A percentile compares a stretch with the other conserved stretches of the same genome.
Conservation (phyloP, 2,888 invertebrate genomes). For the Eurytoma adleriae region DNA sequence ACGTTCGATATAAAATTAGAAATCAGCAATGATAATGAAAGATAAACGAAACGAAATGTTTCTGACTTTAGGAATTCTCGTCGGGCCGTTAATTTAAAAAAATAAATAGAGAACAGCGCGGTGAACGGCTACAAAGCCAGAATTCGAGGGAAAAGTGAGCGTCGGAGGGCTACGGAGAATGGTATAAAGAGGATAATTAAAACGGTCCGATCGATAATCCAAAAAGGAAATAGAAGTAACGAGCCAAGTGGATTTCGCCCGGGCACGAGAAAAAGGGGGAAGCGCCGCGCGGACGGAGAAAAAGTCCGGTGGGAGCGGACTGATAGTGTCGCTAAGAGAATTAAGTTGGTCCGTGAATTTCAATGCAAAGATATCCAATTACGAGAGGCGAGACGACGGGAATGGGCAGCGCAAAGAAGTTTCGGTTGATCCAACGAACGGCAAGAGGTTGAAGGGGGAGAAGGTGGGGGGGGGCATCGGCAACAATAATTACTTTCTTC, state of each 20-base stretch:
- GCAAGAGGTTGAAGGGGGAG: background rate
- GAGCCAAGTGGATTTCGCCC: constrained; percentile 40
- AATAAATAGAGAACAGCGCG: no score
- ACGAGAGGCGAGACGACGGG: constrained; percentile 29
- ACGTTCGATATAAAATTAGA: no score
- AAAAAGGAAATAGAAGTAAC: constrained; percentile 24
- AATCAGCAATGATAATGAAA: no score
- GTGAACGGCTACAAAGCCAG: no score
- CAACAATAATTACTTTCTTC: constrained; percentile 54
- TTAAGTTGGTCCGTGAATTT: constrained; percentile 58
- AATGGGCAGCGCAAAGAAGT: constrained; percentile 40
- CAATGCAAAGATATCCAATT: constrained; percentile 60
- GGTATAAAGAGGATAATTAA: constrained; percentile 37
- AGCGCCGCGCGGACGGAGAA: background rate
- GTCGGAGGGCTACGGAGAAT: background rate
- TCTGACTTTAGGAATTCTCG: no score
- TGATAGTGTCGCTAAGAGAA: constrained; percentile 54
- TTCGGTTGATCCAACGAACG: constrained; percentile 42
- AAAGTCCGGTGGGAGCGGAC: constrained; percentile 6
- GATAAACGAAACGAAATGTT: no score
- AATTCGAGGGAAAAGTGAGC: background rate
- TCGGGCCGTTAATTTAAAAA: no score
- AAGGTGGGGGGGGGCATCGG: background rate
- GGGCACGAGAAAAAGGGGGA: constrained; percentile 2
- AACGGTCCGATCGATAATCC: constrained; percentile 36